Evolutionary conservation across 2,113 vertebrate species (phyloP), one percentile per base, ranked within the genome.

Genomic region (Furnarius figulus): DNA sequence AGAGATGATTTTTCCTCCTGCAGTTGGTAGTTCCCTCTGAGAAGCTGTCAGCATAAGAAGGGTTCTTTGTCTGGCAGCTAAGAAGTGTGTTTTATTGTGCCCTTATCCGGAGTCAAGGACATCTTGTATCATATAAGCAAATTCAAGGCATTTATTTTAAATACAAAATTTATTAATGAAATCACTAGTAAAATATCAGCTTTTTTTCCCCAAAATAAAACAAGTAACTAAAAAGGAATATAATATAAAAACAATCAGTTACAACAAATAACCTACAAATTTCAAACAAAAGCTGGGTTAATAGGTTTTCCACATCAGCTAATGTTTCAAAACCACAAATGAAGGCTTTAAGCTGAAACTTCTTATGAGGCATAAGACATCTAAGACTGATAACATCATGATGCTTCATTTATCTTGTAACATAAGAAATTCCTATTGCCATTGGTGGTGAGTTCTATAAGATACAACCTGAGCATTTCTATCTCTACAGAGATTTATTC

Each of bases 121-220:
- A 46, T 4, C 5, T 56, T 12, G 0, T 46, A 33, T 63, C 15
- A 13, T 28, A 16, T 11, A 68, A 76, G 10, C 8, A 92, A 89
- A 56, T 47, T 63, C 19, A 53, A 20, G 21, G 15, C 13, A 40
- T 62, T 85, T 87, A 15, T 73, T 87, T 97, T 65, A 86, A 96
- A 71, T 97, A 94, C 13, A 97, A 98, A 96, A 96, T 97, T 84
- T 97, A 97, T 96, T 97, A 3, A 52, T 52, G 0, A 94, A 55
- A 79, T 70, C 37, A 63, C 3, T 49, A 50, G n/a, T 77, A 80
- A 93, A 95, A 81, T 33, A 80, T 8, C 16, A 50, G 25, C 25
- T 7, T 73, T 35, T 37, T 73, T 62, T 65, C 18, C 4, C 39
- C 20, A 44, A 87, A 82, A 71, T 90, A 94, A 96, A 97, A 37